Evolutionary conservation across 2,797 vertebrate species (phyloP), one percentile per base, ranked within the genome.

Genomic region (Thunnus albacares): DNA sequence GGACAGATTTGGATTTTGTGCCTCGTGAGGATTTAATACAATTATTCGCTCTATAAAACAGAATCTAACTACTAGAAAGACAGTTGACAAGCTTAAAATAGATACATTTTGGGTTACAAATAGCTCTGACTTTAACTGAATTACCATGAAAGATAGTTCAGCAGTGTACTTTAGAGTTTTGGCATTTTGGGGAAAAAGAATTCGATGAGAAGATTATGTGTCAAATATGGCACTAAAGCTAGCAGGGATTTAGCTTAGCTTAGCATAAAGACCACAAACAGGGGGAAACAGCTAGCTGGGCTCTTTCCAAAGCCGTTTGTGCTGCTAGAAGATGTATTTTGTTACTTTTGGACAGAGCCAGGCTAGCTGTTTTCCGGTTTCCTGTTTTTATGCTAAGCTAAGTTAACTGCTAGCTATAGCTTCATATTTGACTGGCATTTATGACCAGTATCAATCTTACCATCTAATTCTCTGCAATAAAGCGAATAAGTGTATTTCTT

Each of bases 1-100:
- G 93, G 93, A 20, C 63, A 43, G 33, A 53, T 88, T 65, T 75
- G 75, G 53, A 80, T 58, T 80, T 59, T 45, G 55, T 33, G 57
- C 65, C 60, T 60, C 6, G 5, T 28, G 43, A 68, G 28, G 63
- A 84, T 75, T 79, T 74, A 22, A 80, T 77, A 41, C 6, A 70
- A 47, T 80, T 77, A 67, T 76, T 71, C 2, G 13, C 73, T 73
- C 63, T 47, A 55, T 79, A 83, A 83, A 67, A 64, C 61, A 73
- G 55, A 78, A 68, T 57, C 71, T 61, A 70, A 43, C 56, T 56
- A 15, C 62, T 58, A 18, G 17, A 28, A 28, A 64, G 26, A 30
- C 33, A 11, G 13, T 38, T 10, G 35, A 71, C 66, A 55, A 77
- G 70, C 59, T 73, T 64, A 52, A 52, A 57, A 59, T 6, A 47